Conservation (phyloP, 2,113 vertebrate species). For the Tor tambroides region DNA sequence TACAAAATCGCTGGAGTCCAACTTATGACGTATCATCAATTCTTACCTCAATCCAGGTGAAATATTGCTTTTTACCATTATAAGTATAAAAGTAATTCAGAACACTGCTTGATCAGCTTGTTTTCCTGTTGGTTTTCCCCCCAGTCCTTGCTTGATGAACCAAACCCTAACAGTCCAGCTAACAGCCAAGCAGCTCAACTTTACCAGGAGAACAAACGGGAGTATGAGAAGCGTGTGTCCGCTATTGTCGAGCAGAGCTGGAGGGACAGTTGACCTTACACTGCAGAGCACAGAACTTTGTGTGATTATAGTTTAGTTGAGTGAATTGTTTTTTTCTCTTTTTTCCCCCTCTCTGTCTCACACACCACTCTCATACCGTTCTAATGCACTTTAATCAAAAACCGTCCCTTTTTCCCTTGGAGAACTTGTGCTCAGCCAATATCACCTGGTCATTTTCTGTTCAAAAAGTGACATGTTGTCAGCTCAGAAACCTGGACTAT, state of each 20-base stretch:
- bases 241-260: slow-evolving; percentile 60
- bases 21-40: slow-evolving; percentile 82
- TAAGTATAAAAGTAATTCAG: background rate
- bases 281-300: slow-evolving; percentile 37
- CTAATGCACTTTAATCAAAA: slow-evolving; percentile 77
- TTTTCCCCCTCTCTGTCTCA: background rate
- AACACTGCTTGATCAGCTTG: background rate
- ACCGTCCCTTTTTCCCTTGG: slow-evolving; percentile 3
- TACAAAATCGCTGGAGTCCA: slow-evolving; percentile 93
- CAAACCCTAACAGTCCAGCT: slow-evolving; percentile 97
- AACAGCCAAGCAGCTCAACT: slow-evolving; percentile 88
- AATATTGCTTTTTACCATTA: slow-evolving; percentile 40
- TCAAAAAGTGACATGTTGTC: slow-evolving; percentile 42
- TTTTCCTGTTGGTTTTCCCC: background rate
- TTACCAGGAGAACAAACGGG: slow-evolving; percentile 61
- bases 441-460: slow-evolving; percentile 44
- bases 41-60: slow-evolving; percentile 98
- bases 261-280: slow-evolving; percentile 59
- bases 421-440: slow-evolving; percentile 28
- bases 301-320: slow-evolving; percentile 48
- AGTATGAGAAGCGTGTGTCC: slow-evolving; percentile 59
- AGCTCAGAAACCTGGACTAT: slow-evolving; percentile 40
- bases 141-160: slow-evolving; percentile 60
- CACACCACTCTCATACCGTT: slow-evolving; percentile 53
- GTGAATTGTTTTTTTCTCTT: slow-evolving; percentile 15